Percentiles rank a stretch among this genome's conserved stretches.
Evolutionary conservation across 2,888 invertebrate genomes (phyloP).

Genomic region (Liposcelis brunnea): DNA sequence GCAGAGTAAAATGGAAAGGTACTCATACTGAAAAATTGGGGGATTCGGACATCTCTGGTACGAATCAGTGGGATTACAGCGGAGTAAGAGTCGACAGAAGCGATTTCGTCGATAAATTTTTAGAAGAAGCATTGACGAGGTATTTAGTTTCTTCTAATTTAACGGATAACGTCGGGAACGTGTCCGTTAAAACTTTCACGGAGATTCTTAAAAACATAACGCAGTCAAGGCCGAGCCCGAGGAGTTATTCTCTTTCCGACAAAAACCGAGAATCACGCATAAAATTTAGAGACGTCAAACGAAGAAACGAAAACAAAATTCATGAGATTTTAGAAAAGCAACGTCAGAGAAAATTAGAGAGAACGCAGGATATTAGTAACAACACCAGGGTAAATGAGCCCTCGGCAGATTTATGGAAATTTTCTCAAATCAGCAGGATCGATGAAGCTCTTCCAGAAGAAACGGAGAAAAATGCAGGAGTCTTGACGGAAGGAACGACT

Average conservation of each 20-base stretch:
- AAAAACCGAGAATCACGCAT: not conserved
- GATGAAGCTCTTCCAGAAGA: no score
- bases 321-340: not conserved
- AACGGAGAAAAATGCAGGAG: no score
- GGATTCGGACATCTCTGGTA: no score
- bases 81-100: no score
- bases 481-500: no score
- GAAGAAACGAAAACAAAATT: no score
- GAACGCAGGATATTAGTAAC: not conserved
- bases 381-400: no score
- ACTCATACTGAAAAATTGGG: no score
- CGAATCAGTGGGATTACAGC: no score
- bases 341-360: not conserved
- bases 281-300: not conserved
- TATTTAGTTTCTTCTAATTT: slow-evolving; percentile 3
- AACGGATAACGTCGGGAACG: not conserved
- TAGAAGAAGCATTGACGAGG: not conserved
- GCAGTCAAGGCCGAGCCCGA: not conserved
- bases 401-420: no score
- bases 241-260: not conserved
- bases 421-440: no score
- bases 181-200: not conserved
- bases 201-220: not conserved
- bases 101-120: not conserved
- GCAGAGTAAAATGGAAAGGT: no score